Base-by-base conservation (phyloP, 2,797 vertebrate genomes). In the Scleropages formosus region DNA sequence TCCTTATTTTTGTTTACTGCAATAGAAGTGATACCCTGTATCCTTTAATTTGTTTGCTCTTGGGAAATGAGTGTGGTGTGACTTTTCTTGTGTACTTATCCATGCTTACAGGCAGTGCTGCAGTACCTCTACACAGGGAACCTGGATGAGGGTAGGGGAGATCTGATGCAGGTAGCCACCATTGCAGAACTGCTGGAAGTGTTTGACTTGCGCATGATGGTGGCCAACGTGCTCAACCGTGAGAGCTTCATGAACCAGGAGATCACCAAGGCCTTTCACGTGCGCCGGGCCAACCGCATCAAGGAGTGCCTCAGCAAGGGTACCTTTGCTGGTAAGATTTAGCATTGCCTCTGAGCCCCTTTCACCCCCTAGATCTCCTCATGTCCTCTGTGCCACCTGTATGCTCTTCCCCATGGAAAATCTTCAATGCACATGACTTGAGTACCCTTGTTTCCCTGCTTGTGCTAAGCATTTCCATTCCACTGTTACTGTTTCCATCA, bases 171-270 rank as follows among this genome's bases (percentile, higher is more conserved):
- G 81, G 89, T 92, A 75, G 91, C 89, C 0, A 82, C 85, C 79
- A 90, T 92, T 0, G 91, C 91, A 0, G 91, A 92, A 81, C 80
- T 90, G 74, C 86, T 92, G 58, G 91, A 92, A 80, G 91, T 92
- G 27, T 92, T 92, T 0, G 91, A 92, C 80, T 74, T 92, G 84
- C 88, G 91, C 75, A 92, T 92, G 91, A 92, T 92, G 91, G 91
- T 92, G 64, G 91, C 91, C 74, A 92, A 92, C 1, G 82, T 89
- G 63, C 89, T 92, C 61, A 92, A 91, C 82, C 89, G 90, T 59
- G 91, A 92, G 81, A 90, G 88, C 71, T 92, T 92, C 85, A 92
- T 92, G 91, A 92, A 92, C 79, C 88, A 87, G 66, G 91, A 92
- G 82, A 92, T 92, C 85, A 92, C 91, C 47, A 91, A 91, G 80